Evolutionary conservation across 2,888 invertebrate genomes (phyloP), one percentile per base, ranked within the genome.

Genomic region (Pseudococcus longispinus): DNA sequence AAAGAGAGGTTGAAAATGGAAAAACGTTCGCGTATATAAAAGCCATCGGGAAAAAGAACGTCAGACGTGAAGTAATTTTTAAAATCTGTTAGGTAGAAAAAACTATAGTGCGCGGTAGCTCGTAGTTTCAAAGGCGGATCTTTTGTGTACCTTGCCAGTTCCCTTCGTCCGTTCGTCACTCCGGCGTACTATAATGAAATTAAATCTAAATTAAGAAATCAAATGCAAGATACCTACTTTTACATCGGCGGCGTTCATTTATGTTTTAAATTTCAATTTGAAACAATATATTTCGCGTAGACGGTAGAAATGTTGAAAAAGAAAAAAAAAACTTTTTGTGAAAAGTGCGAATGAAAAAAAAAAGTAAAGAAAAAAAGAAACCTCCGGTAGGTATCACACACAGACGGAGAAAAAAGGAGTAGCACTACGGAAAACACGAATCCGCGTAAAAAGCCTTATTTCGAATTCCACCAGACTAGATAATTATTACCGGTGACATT

Each of bases 401-500:
- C 20, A 60, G 23, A 5, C 20, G 20, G 15, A 65, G 13, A 84
- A 84, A 55, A 83, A 42, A 83, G 46, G 32, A 32, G 32, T 32
- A 83, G 26, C 42, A 42, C 23, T 11, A 85, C 42, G 65, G 32
- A 77, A 51, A 44, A 77, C 77, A 46, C 26, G 51, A 86, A 80
- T 86, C 86, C 42, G 86, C 46, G 80, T 86, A 46, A 86, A 86
- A 86, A 86, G 86, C 86, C 77, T 86, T 74, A 86, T 86, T 86
- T 86, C 29, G 46, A 77, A 86, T 86, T 86, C 86, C 77, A 77
- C 86, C 86, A 86, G 86, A 86, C 86, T 86, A 77, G 86, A 86
- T 86, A 86, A 86, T 86, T 86, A 86, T 86, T 77, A 80, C 86
- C 86, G 86, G 86, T 80, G 80, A 86, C 86, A 80, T 86, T 86